A percentile compares a stretch with the other conserved stretches of the same genome.
Conservation (phyloP, 2,888 invertebrate species). For the Eristalis arbustorum region DNA sequence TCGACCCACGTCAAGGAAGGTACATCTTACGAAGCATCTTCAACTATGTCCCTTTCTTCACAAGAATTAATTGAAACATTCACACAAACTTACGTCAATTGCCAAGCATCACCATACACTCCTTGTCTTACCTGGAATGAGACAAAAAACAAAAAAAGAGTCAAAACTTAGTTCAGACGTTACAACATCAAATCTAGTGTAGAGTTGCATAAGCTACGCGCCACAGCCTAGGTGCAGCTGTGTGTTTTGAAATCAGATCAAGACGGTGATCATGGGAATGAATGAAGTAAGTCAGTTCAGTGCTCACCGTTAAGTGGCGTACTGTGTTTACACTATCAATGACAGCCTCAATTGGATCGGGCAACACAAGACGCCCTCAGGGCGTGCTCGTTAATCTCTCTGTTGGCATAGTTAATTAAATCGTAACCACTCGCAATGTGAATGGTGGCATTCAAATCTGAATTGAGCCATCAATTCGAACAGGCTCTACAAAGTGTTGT, state of each 20-base stretch:
- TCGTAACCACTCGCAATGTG: conserved; percentile 12
- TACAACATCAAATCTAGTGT: neutral
- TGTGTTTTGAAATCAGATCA: conserved; percentile 26
- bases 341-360: conserved; percentile 14
- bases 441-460: conserved; percentile 25
- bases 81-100: neutral
- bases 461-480: conserved; percentile 1
- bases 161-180: neutral
- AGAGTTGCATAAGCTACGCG: neutral
- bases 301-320: conserved; percentile 12
- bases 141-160: conserved; percentile 12
- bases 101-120: neutral
- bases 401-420: conserved; percentile 32
- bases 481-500: neutral
- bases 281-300: neutral
- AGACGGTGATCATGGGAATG: neutral
- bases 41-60: too few relatives aligned
- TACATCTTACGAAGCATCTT: too few relatives aligned
- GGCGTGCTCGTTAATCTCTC: neutral
- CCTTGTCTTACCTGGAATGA: conserved; percentile 28
- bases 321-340: conserved; percentile 22
- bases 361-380: conserved; percentile 3
- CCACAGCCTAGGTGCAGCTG: neutral
- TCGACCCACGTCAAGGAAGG: too few relatives aligned
- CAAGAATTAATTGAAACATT: neutral